Base-by-base conservation (phyloP, 1,140 invertebrate genomes). In the Drosophila obscura region DNA sequence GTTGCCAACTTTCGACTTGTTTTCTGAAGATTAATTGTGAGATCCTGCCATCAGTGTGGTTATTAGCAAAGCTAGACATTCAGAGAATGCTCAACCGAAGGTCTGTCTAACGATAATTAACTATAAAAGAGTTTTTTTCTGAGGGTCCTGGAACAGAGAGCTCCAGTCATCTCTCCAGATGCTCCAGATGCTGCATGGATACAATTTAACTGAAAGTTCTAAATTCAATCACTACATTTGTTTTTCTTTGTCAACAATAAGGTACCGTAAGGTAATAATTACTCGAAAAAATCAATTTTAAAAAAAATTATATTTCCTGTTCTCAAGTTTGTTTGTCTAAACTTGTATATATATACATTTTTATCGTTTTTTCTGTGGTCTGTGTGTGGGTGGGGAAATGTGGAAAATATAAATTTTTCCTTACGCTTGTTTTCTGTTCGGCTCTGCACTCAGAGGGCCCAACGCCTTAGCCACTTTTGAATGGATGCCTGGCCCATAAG, bases 381-480 rank as follows among this genome's bases (percentile, higher is more conserved):
- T 71, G 52, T 48, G 50, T n/a, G 44, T 13, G 28, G 31, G 65
- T 46, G 28, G 28, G 28, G 8, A 31, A 31, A 11, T 39, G 11
- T 39, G 4, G 11, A 39, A 39, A 39, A 39, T 69, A 60, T 60
- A 11, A 13, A 55, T 31, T 31, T 44, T 24, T 45, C 19, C 24
- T 56, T 61, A 35, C 46, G 63, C 31, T 59, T 73, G 61, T 62
- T 52, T 66, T 59, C 15, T 59, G 31, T 66, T 48, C 76, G 52
- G 56, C 58, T 60, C 24, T 65, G 63, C 46, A 53, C 58, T 73
- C 35, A 46, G 59, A 52, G 45, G 41, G 66, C 62, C 59, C 58
- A 81, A 73, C 73, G 77, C 79, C 77, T 81, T 77, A 64, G 78
- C 71, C 73, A 82, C 73, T 81, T 81, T 81, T 77, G 61, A 81